Base-by-base conservation (phyloP, 92 coral and sea anemone species). In the Ricordea florida region DNA sequence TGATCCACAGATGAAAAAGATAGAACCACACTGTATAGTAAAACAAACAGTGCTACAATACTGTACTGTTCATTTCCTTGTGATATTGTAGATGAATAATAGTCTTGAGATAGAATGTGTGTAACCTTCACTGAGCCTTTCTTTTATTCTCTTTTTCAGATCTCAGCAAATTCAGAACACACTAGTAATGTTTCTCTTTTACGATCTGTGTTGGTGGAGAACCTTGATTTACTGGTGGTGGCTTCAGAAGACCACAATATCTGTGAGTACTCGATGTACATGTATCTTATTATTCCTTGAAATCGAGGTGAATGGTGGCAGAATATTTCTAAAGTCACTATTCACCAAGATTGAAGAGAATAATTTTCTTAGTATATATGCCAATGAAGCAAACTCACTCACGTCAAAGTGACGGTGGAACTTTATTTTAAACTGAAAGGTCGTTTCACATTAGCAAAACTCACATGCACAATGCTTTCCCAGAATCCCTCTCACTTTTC, bases 181-280 rank as follows among this genome's bases (percentile, higher is more conserved):
- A 79, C 90, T 30, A 92, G 87, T 66, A 89, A 92, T 63, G 62
- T 76, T 18, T 74, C 98, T 27, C 76, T 94, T 25, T 57, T 94
- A 57, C 88, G 97, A 35, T 94, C 98, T 10, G 75, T 94, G 36
- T 94, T 94, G 61, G 98, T 94, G 33, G 98, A 94, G 82, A 83
- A 90, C 32, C 89, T 94, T 32, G 98, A 94, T 57, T 76, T 94
- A 42, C 77, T 94, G 33, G 93, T 94, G 6, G 92, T 94, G 6
- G 97, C 98, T 17, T 94, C 98, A 26, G 98, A 92, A 65, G 98
- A 94, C 79, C 78, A 89, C 44, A 92, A 92, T 37, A 94, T 94
- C 17, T 94, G 98, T 94, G 78, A 92, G 98, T 86, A 16, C 28
- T 22, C 0, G 15, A 0, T 8, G 49, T 27, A 14, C 61, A 0